phyloP scores from a whole-genome alignment of 2,797 vertebrate genomes.

The Lepus oiostolus region DNA sequence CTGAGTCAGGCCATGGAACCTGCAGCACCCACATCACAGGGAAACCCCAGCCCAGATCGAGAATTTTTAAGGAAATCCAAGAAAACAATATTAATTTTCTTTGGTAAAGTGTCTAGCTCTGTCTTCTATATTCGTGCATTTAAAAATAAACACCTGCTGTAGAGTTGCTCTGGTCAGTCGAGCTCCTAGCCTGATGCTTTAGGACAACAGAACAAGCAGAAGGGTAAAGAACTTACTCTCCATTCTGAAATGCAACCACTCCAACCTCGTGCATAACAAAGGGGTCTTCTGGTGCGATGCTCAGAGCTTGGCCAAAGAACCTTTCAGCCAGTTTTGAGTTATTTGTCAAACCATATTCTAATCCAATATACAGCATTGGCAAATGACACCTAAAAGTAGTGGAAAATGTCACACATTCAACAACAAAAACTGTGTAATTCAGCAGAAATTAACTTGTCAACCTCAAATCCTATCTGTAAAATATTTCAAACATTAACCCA shows the following conservation, averaged over 20 bases:
- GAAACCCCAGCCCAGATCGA: background rate
- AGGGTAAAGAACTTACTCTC: constrained; percentile 94
- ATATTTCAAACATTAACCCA: constrained; percentile 14
- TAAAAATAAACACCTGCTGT: constrained; percentile 22
- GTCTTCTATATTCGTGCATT: constrained; percentile 35
- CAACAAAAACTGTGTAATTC: background rate
- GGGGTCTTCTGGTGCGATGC: constrained; percentile 98
- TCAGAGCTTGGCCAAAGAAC: constrained; percentile 98
- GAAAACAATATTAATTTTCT: background rate
- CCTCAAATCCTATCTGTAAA: constrained; percentile 32
- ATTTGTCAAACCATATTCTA: constrained; percentile 99
- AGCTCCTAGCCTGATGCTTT: background rate
- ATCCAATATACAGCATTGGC: constrained; percentile 98
- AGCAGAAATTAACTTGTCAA: constrained; percentile 17
- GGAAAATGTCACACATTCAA: constrained; percentile 8
- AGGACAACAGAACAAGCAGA: background rate
- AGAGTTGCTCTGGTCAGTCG: background rate
- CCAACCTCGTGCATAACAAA: constrained; percentile 99
- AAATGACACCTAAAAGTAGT: constrained; percentile 94
- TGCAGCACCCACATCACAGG: too few relatives aligned
- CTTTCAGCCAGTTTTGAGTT: constrained; percentile 99
- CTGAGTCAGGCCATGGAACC: background rate
- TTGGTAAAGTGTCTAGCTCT: background rate
- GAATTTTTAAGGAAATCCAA: background rate
- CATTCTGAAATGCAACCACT: constrained; percentile 99